Evolutionary conservation across 2,113 vertebrate genomes (phyloP).

Genomic region (human (Homo sapiens)): GRCh38 chr1:117587501-117588000

Average conservation of each 20-base stretch:
- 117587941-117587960: neutral
- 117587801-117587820: rapidly evolving
- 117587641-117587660: neutral
- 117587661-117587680: neutral
- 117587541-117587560: neutral
- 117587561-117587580: neutral
- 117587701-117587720: neutral
- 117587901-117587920: neutral
- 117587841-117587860: neutral
- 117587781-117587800: rapidly evolving
- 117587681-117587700: neutral
- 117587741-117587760: neutral
- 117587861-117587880: neutral
- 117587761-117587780: neutral
- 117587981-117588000: neutral
- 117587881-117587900: too few species aligned
- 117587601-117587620: neutral
- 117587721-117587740: neutral
- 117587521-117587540: neutral
- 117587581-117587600: neutral
- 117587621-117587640: neutral
- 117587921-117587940: neutral
- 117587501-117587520: neutral
- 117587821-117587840: neutral
- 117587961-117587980: neutral